A percentile compares a stretch with the other conserved stretches of the same genome.
Conservation (phyloP, 2,113 vertebrate genomes). For the Forbesichthys papilliferus region DNA sequence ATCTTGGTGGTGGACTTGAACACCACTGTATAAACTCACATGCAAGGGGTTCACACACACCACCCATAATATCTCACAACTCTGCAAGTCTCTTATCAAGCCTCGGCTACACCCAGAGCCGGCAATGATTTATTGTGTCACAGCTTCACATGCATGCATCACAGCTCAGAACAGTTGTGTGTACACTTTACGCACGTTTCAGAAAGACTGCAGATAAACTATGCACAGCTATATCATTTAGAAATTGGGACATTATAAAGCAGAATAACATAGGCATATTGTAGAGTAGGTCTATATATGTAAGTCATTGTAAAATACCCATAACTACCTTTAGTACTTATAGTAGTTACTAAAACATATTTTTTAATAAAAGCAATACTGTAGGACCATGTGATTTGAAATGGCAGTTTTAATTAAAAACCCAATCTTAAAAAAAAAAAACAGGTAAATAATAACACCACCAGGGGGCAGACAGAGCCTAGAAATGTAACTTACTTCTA, state of each 20-base stretch:
- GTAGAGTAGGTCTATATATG: too few species aligned
- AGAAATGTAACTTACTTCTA: neutral
- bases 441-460: conserved; percentile 32
- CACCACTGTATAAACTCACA: too few species aligned
- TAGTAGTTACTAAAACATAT: neutral
- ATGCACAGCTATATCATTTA: too few species aligned
- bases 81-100: conserved; percentile 5
- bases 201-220: too few species aligned
- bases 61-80: neutral
- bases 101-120: neutral
- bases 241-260: too few species aligned
- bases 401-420: neutral
- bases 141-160: neutral
- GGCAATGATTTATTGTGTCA: neutral
- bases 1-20: too few species aligned
- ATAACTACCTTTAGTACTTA: too few species aligned
- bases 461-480: conserved; percentile 64
- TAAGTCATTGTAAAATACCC: too few species aligned
- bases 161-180: too few species aligned
- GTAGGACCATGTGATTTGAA: neutral
- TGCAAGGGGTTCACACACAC: conserved; percentile 4
- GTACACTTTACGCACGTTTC: too few species aligned
- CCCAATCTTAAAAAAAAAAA: neutral
- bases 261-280: too few species aligned
- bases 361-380: too few species aligned